phyloP scores from a whole-genome alignment of 2,888 invertebrate genomes.

The Miltochrista miniata region DNA sequence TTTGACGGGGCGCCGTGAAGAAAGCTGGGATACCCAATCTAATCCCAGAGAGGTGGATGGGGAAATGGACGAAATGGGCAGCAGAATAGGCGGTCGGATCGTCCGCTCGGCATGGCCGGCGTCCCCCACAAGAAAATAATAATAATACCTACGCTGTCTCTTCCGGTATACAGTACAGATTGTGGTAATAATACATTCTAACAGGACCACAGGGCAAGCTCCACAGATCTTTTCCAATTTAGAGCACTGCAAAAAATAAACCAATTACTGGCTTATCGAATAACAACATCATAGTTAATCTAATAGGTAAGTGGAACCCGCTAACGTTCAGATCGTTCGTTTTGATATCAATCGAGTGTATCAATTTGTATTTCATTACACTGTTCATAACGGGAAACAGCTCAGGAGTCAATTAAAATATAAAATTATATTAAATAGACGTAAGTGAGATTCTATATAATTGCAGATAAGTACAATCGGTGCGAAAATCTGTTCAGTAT shows the following conservation, averaged over 20 bases:
- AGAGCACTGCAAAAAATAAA: slow-evolving; percentile 21
- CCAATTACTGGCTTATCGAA: slow-evolving; percentile 37
- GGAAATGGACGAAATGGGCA: too few relatives aligned
- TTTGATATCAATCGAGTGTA: slow-evolving; percentile 36
- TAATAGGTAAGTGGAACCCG: slow-evolving; percentile 21
- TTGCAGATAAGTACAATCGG: not conserved
- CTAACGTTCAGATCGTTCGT: slow-evolving; percentile 22
- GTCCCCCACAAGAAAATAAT: too few relatives aligned
- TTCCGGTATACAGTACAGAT: not conserved
- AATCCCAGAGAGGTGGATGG: too few relatives aligned
- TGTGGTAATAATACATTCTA: not conserved
- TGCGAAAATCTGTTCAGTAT: too few relatives aligned
- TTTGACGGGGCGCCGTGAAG: too few relatives aligned
- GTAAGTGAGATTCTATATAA: not conserved
- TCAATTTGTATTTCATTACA: slow-evolving; percentile 50
- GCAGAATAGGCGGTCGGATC: too few relatives aligned
- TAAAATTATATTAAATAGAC: not conserved
- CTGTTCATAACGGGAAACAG: slow-evolving; percentile 39
- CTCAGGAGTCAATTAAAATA: slow-evolving; percentile 37
- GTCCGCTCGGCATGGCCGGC: too few relatives aligned
- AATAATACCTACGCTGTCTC: too few relatives aligned
- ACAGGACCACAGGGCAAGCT: slow-evolving; percentile 4
- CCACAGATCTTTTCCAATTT: not conserved
- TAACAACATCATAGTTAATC: slow-evolving; percentile 34
- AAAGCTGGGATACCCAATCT: too few relatives aligned